phyloP scores from a whole-genome alignment of 1,140 invertebrate genomes.

The Brachionus koreanus region DNA sequence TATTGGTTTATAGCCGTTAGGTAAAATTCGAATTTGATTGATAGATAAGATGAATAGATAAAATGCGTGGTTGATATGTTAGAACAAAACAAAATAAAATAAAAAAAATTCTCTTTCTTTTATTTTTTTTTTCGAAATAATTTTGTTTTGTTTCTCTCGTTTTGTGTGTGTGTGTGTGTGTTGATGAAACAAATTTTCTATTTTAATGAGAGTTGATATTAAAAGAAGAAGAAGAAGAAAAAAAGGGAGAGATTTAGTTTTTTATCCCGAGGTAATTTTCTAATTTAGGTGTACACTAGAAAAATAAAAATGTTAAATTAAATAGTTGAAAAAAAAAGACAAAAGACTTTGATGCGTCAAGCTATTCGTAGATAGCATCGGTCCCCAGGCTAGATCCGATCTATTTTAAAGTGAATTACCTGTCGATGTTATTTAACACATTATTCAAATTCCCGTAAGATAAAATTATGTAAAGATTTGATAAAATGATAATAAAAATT shows the following conservation, averaged over 20 bases:
- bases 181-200: slow-evolving; percentile 8
- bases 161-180: too few species aligned
- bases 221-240: background rate
- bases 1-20: slow-evolving; percentile 37
- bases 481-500: background rate
- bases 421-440: background rate
- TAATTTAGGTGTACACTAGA: background rate
- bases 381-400: background rate
- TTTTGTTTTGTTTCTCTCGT: background rate
- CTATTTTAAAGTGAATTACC: slow-evolving; percentile 27
- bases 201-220: background rate
- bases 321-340: slow-evolving; percentile 16
- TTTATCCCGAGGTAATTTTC: slow-evolving; percentile 22
- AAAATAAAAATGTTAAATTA: slow-evolving; percentile 28
- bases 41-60: background rate
- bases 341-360: background rate
- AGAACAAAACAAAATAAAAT: background rate
- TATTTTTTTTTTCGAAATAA: background rate
- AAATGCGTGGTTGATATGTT: slow-evolving; percentile 3
- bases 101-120: background rate
- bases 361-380: background rate
- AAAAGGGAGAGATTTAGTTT: background rate
- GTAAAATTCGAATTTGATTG: background rate
- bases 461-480: slow-evolving; percentile 28
- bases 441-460: slow-evolving; percentile 33